Evolutionary conservation across 2,113 vertebrate genomes (phyloP).

Genomic region (Lycocorax pyrrhopterus): DNA sequence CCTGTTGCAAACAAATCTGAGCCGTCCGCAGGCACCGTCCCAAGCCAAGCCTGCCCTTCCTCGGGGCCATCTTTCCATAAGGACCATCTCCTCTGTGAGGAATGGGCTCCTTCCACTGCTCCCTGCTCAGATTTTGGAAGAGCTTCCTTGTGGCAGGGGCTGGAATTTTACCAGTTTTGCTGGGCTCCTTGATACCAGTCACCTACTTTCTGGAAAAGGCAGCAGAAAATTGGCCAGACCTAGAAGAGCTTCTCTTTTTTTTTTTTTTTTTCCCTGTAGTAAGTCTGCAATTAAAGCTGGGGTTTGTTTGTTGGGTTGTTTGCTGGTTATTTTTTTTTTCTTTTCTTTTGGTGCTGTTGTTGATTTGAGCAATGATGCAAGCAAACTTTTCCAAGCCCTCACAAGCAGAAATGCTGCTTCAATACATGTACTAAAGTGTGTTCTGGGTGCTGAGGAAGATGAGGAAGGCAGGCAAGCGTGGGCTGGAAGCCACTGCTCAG

Average conservation of each 20-base stretch:
- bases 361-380: not conserved
- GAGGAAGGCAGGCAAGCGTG: not conserved
- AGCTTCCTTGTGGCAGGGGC: not conserved
- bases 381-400: not conserved
- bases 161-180: not conserved
- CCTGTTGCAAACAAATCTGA: constrained; percentile 17
- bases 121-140: not conserved
- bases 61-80: not conserved
- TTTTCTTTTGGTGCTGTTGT: not conserved
- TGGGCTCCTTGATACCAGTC: not conserved
- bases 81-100: not conserved
- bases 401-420: not conserved
- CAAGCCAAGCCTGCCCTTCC: constrained; percentile 19
- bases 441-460: not conserved
- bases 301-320: not conserved
- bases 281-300: not conserved
- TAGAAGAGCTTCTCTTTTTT: not conserved
- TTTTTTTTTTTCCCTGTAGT: fast-evolving
- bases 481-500: not conserved
- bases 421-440: not conserved
- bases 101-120: not conserved
- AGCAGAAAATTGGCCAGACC: not conserved
- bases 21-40: not conserved
- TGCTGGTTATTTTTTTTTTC: fast-evolving
- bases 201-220: not conserved